Evolutionary conservation across 2,797 vertebrate species (phyloP), one percentile per base, ranked within the genome.

Genomic region (Gadopsis marmoratus): DNA sequence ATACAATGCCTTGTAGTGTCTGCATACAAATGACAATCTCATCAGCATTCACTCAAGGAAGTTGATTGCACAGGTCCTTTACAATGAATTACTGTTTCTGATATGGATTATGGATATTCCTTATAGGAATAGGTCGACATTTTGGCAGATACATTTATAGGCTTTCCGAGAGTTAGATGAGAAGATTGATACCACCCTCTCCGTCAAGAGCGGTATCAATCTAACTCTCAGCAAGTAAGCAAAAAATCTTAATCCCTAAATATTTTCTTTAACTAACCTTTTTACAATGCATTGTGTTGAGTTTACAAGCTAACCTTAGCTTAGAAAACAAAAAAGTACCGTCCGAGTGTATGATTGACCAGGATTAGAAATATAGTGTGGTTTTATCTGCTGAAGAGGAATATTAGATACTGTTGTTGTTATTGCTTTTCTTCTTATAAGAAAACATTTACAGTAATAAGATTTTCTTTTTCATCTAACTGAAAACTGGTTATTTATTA

Each of bases 1-100:
- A 74, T 37, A 47, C 61, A 63, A 51, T 39, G 37, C 29, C 60
- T 55, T 51, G 31, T 65, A 54, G 37, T 61, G 50, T 61, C 39
- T 39, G 66, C 59, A 68, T 50, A 47, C 29, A 54, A 64, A 67
- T 45, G 37, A 16, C 7, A 51, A 9, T 47, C 37, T 54, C 45
- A 65, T 71, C 58, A 29, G 14, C 39, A 29, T 60, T 65, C 41
- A 39, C 8, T 10, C 7, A 66, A 61, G 43, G 17, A 79, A 71
- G 48, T 55, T 37, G 56, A 79, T 41, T 54, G 3, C 69, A 50
- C 43, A 45, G 4, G 5, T 16, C 16, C 67, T 61, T 55, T 48
- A 5, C 21, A 50, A 35, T 47, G 0, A 48, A 65, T 54, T 35
- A 55, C 7, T 43, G 12, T n/a, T n/a, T 51, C 50, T 63, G 41